A percentile compares a stretch with the other conserved stretches of the same genome.
Evolutionary conservation across 2,113 vertebrate species (phyloP).

Genomic region (Cyanocitta stelleri): DNA sequence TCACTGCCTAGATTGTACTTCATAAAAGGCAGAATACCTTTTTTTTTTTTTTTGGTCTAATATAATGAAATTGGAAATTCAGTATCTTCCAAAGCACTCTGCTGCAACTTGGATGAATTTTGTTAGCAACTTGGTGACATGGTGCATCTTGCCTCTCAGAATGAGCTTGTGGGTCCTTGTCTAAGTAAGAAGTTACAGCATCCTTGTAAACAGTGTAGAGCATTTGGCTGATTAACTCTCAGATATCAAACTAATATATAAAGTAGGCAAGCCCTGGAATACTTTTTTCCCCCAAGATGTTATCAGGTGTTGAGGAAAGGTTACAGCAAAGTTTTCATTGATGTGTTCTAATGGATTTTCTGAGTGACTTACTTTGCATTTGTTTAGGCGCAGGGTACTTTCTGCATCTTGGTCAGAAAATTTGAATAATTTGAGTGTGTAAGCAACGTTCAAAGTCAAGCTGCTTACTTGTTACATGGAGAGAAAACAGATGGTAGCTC

Average conservation of each 20-base stretch:
- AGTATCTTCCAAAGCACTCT: not conserved
- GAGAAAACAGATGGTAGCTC: constrained; percentile 48
- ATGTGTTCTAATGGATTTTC: not conserved
- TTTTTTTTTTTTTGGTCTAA: not conserved
- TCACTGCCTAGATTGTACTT: not conserved
- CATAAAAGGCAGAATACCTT: not conserved
- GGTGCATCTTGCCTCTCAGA: not conserved
- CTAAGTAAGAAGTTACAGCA: not conserved
- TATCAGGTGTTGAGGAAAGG: not conserved
- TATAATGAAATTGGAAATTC: not conserved
- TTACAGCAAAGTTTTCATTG: not conserved
- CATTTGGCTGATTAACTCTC: not conserved
- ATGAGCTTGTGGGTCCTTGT: not conserved
- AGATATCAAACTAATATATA: not conserved
- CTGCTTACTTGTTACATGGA: constrained; percentile 10
- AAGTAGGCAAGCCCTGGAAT: not conserved
- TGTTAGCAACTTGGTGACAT: not conserved
- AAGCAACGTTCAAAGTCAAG: not conserved
- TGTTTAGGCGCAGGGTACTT: not conserved
- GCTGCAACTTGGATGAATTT: not conserved
- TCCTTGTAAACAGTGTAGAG: not conserved
- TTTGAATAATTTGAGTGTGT: not conserved
- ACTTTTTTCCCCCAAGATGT: not conserved
- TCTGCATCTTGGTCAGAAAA: not conserved
- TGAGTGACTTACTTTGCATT: not conserved